Base-by-base conservation (phyloP, 2,797 vertebrate species). In the Bovichtus diacanthus region DNA sequence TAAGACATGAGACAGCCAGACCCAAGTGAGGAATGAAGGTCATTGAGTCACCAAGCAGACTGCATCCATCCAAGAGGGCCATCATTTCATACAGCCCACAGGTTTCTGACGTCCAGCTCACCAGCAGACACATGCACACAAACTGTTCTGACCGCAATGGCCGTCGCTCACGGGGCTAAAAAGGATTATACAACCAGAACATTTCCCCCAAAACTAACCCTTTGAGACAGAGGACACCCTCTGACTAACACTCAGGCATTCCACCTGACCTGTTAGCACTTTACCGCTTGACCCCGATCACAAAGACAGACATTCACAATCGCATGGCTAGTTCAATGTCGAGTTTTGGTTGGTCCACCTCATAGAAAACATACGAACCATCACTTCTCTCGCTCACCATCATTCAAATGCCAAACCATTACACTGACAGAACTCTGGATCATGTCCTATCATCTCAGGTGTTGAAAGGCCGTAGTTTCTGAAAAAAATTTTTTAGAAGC, bases 1-100 rank as follows among this genome's bases (percentile, higher is more conserved):
- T 95, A 93, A 93, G 91, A 95, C 92, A 92, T 93, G 90, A 95
- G 92, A 93, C 93, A 91, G 87, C 88, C 87, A 84, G 88, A 90
- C 85, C 90, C 82, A 74, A 87, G 87, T 92, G 94, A 95, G 87
- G 86, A 90, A 95, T 91, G 90, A 92, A 93, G 93, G 94, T 94
- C 92, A 84, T 88, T 88, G 91, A 93, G 91, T 93, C 88, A 91
- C 89, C 87, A 90, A 92, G 88, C 92, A 90, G 91, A 87, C 90
- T 81, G 87, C 79, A 91, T 92, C 87, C 76, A 84, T 88, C 93
- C 90, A 92, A 84, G 84, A 91, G 78, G 70, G 83, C 83, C 82
- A 69, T 67, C 74, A 82, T 90, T 88, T 90, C 76, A 89, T 73
- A 76, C 81, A 83, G 84, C 86, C 81, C 86, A 87, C 82, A 85